Percentiles rank a stretch among this genome's conserved stretches.
These are phyloP conservation scores for Heteromyza rotundicornis DNA, from an alignment of 2,888 invertebrate genomes.

Conservation along the genomic window DNA sequence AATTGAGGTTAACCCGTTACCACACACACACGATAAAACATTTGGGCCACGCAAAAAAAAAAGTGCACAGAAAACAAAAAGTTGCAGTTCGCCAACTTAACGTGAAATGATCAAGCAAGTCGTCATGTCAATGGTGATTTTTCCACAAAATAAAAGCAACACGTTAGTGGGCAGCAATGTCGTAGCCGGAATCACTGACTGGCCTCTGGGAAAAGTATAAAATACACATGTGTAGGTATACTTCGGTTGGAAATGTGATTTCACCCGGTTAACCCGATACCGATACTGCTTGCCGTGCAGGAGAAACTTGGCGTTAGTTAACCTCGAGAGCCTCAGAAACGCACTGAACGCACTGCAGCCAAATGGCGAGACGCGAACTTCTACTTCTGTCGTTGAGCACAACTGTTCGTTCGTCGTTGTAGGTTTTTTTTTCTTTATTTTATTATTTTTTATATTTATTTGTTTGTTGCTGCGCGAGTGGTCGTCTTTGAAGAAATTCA, in stretches of 20 bases:
- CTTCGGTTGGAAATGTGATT: too few species aligned
- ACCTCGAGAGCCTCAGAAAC: background rate
- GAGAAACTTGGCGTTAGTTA: background rate
- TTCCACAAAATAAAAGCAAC: background rate
- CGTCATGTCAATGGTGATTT: background rate
- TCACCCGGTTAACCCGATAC: too few species aligned
- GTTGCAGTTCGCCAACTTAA: background rate
- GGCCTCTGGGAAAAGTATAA: too few species aligned
- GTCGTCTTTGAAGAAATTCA: background rate
- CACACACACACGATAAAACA: background rate
- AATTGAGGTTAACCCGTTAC: conserved; percentile 2
- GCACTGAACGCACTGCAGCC: background rate
- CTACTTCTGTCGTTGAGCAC: background rate
- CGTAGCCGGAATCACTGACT: background rate
- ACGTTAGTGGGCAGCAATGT: background rate
- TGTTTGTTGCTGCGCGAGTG: too few species aligned
- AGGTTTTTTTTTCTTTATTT: background rate
- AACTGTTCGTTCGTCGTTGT: background rate
- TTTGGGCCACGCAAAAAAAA: background rate
- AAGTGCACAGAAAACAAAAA: background rate
- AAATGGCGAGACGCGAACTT: background rate
- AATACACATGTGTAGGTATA: too few species aligned
- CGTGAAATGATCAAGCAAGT: background rate
- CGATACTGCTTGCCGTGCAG: background rate
- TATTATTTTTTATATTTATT: too few species aligned